Evolutionary conservation across 2,888 invertebrate species (phyloP), one percentile per base, ranked within the genome.

Genomic region (Sarcophaga caerulescens): DNA sequence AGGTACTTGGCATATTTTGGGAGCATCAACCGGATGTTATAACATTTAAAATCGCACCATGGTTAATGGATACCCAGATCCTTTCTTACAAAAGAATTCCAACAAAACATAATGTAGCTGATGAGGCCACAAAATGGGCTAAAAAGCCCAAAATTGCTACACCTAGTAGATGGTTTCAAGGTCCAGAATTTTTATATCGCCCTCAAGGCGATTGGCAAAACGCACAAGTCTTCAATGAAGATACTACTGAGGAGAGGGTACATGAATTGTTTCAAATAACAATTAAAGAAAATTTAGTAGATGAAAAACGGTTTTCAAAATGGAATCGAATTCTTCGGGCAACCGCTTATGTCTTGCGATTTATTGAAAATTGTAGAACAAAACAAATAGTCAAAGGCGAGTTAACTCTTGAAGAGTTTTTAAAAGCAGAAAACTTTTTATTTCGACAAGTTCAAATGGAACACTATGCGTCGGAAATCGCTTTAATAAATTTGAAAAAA

Each of bases 381-480:
- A 80, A 62, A 45, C 19, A 44, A 3, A 3, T n/a, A 17, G 2
- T n/a, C 17, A 44, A 69, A 12, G 65, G 77, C 44, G 78, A 78
- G 14, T 35, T 69, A 11, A 75, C 19, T 65, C 80, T 52, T 23
- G 65, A 63, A 8, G 84, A 84, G 45, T 19, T 80, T 8, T 14
- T 12, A 23, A 80, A 63, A 11, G 68, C 65, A 25, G 80, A 80
- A 68, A 25, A 6, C 60, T 3, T 45, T 52, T 65, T 80, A 84
- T 75, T 57, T 63, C 35, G 35, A 4, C 84, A 80, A 21, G 65
- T 23, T 17, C 80, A 80, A 45, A 17, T 17, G 35, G 17, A 74
- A 65, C 63, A 73, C 23, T 85, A 75, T 79, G 19, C 6, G 8
- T 47, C 59, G 4, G 81, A 84, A 78, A 79, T 83, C 19, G 23